A percentile compares a stretch with the other conserved stretches of the same genome.
Conservation (phyloP, 2,888 invertebrate species). For the Dynastes grantii region DNA sequence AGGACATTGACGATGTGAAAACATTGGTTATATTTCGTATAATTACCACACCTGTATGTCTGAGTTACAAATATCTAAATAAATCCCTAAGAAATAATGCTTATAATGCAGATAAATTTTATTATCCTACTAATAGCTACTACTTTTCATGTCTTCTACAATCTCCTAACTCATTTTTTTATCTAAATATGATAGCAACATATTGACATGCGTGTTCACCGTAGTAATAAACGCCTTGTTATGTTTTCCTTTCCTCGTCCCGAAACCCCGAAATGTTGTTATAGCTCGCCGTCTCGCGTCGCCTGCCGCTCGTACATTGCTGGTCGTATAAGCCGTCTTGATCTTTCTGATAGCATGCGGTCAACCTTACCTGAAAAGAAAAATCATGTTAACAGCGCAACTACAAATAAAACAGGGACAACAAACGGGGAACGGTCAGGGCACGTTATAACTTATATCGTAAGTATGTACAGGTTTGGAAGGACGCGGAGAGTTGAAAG, state of each 20-base stretch:
- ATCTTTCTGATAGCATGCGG: slow-evolving; percentile 63
- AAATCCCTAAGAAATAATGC: no score
- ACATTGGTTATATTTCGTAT: no score
- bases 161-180: no score
- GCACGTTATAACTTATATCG: neutral
- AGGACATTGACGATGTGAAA: no score
- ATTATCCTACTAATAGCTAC: no score
- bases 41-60: no score
- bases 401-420: slow-evolving; percentile 49
- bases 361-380: slow-evolving; percentile 67
- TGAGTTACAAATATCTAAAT: no score
- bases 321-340: slow-evolving; percentile 33
- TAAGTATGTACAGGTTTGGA: no score
- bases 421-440: neutral
- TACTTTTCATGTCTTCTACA: no score
- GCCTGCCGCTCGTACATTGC: neutral
- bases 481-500: no score
- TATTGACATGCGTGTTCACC: neutral
- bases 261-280: neutral
- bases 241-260: neutral
- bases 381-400: slow-evolving; percentile 67
- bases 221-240: slow-evolving; percentile 7
- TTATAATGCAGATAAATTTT: no score
- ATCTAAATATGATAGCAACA: no score
- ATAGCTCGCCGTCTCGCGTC: neutral